A percentile compares a stretch with the other conserved stretches of the same genome.
These are phyloP conservation scores for Platygyra sinensis DNA, from an alignment of 64 coral and sea anemone species.

Conservation along the genomic window DNA sequence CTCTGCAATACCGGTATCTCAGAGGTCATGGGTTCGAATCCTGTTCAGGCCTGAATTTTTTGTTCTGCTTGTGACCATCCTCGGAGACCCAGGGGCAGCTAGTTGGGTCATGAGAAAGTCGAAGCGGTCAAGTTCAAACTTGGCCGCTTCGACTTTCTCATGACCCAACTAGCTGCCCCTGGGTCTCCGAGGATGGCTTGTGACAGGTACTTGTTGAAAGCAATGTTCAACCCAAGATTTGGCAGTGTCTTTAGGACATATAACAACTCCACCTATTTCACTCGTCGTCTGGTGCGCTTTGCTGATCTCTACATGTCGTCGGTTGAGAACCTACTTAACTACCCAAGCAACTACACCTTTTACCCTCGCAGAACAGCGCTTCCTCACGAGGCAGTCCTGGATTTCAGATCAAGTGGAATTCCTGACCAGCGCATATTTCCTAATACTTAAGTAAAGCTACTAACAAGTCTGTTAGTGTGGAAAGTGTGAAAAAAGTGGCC, in stretches of 20 bases:
- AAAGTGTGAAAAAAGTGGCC: too few relatives aligned
- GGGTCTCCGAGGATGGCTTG: too few relatives aligned
- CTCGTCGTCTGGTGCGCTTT: constrained; percentile 85
- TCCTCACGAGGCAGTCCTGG: constrained; percentile 89
- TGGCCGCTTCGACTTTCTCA: too few relatives aligned
- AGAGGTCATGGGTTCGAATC: too few relatives aligned
- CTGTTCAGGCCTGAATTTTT: too few relatives aligned
- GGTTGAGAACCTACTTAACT: constrained; percentile 81
- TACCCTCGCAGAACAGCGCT: constrained; percentile 86
- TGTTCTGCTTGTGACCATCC: constrained; percentile 32
- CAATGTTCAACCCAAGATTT: constrained; percentile 88
- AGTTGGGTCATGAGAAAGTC: too few relatives aligned
- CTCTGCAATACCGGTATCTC: too few relatives aligned
- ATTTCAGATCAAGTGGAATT: constrained; percentile 60
- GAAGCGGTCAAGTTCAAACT: too few relatives aligned
- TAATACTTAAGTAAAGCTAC: background rate
- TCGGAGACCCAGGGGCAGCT: too few relatives aligned
- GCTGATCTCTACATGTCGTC: constrained; percentile 97
- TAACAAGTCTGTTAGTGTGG: too few relatives aligned
- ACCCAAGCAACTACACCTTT: constrained; percentile 79
- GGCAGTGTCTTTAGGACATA: constrained; percentile 97
- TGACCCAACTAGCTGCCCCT: too few relatives aligned
- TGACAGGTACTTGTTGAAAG: constrained; percentile 82
- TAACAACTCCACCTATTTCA: constrained; percentile 94
- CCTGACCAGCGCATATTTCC: background rate